Evolutionary conservation across 2,888 invertebrate genomes (phyloP), one percentile per base, ranked within the genome.

Genomic region (Eupsilia transversa): DNA sequence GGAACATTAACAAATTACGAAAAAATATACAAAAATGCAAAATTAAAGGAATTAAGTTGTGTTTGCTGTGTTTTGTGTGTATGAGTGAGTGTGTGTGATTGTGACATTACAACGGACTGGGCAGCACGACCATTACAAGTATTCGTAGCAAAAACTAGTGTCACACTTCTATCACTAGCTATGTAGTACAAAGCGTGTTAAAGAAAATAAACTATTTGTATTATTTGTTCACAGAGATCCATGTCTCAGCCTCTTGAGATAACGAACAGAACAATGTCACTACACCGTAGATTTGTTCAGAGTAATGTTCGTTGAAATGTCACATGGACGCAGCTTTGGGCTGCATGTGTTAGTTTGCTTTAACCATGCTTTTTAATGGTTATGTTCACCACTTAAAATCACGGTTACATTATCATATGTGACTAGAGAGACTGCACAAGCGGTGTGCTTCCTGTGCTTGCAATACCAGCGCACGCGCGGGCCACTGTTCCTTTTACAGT

Each of bases 401-500:
- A 82, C 35, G n/a, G 46, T 57, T 33, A 38, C 23, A 17, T 63
- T 56, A 4, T 76, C 23, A 27, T 67, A 49, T 2, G 80, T 82
- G 6, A 83, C 46, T 3, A 83, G 0, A 2, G 66, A 57, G 14
- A 69, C 82, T 4, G 6, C 23, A 35, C 82, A 82, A 27, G 30
- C 56, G 9, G 66, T 67, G 3, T n/a, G 23, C 0, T 38, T 46
- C 20, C 82, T 67, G 0, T 57, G 5, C n/a, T 73, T 82, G 46
- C 82, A 82, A 33, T 82, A 82, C 82, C 82, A 82, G 49, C 83
- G 69, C 12, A 80, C 67, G 43, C 80, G 80, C 3, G 43, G 59
- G 0, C 72, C 41, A 0, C 14, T 67, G 2, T 64, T 61, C 27
- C 64, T 52, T 59, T 83, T 82, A 43, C 82, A 83, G 35, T 82